A percentile compares a stretch with the other conserved stretches of the same genome.
Evolutionary conservation across 2,888 invertebrate species (phyloP).

Genomic region (Acronicta psi): DNA sequence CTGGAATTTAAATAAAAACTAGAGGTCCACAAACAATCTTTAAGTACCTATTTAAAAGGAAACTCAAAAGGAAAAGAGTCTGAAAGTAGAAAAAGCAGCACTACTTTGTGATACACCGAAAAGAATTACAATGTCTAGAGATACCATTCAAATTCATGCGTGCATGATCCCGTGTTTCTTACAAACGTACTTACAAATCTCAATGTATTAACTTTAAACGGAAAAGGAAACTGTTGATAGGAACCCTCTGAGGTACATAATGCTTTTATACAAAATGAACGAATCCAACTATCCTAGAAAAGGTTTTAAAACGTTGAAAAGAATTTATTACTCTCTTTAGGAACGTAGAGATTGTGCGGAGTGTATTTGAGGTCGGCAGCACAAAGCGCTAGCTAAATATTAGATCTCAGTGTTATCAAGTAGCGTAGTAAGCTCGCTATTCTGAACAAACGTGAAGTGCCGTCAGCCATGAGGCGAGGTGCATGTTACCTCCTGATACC

Average conservation of each 20-base stretch:
- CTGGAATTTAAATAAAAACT: too few relatives aligned
- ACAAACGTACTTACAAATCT: constrained; percentile 8
- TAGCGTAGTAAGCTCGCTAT: not conserved
- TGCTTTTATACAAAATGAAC: constrained; percentile 2
- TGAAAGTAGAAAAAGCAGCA: constrained; percentile 20
- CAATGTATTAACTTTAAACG: constrained; percentile 13
- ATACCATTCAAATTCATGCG: constrained; percentile 28
- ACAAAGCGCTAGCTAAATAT: constrained; percentile 19
- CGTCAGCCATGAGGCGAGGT: constrained; percentile 10
- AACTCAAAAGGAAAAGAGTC: constrained; percentile 21
- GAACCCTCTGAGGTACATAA: constrained; percentile 1
- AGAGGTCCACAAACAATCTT: too few relatives aligned
- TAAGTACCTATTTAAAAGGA: constrained; percentile 7
- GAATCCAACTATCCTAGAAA: not conserved
- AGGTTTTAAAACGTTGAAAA: constrained; percentile 4
- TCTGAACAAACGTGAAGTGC: constrained; percentile 14
- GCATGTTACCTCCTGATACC: constrained; percentile 1
- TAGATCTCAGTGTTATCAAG: constrained; percentile 11
- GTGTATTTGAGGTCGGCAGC: not conserved
- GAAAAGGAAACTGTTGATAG: constrained; percentile 11
- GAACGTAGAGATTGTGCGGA: not conserved
- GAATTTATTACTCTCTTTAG: constrained; percentile 3
- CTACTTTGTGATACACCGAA: constrained; percentile 13
- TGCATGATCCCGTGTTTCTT: constrained; percentile 10
- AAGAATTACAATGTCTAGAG: constrained; percentile 26